Percentiles rank a stretch among this genome's conserved stretches.
Evolutionary conservation across 1,140 invertebrate species (phyloP).

Genomic region (Musca domestica): DNA sequence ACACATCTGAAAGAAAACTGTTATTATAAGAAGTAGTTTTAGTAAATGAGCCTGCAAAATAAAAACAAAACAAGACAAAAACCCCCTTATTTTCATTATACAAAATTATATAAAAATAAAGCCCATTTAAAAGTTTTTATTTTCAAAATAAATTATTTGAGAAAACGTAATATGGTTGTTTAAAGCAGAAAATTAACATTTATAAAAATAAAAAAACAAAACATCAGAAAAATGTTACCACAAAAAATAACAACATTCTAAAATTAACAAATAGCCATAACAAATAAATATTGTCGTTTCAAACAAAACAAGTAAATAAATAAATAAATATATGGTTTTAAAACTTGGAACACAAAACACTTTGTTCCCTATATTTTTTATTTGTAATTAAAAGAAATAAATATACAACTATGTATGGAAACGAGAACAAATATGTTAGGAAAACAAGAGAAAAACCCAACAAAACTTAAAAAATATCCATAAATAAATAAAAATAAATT

Average conservation of each 20-base stretch:
- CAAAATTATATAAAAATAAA: conserved; percentile 9
- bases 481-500: too few species aligned
- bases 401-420: not conserved
- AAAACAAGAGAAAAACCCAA: not conserved
- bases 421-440: not conserved
- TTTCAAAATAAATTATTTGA: not conserved
- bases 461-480: not conserved
- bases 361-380: too few species aligned
- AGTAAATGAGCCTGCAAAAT: conserved; percentile 10
- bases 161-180: conserved; percentile 18
- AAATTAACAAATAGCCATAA: too few species aligned
- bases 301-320: too few species aligned
- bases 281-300: too few species aligned
- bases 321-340: too few species aligned
- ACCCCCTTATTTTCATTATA: conserved; percentile 7
- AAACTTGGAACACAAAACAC: too few species aligned
- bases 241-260: too few species aligned
- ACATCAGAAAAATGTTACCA: too few species aligned
- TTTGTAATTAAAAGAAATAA: too few species aligned
- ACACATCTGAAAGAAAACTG: not conserved
- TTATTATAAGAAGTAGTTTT: not conserved
- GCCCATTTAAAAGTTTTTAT: not conserved
- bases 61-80: conserved; percentile 10
- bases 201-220: not conserved
- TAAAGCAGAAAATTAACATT: not conserved